Conservation (phyloP, 2,888 invertebrate genomes). For the Tipula lateralis region DNA sequence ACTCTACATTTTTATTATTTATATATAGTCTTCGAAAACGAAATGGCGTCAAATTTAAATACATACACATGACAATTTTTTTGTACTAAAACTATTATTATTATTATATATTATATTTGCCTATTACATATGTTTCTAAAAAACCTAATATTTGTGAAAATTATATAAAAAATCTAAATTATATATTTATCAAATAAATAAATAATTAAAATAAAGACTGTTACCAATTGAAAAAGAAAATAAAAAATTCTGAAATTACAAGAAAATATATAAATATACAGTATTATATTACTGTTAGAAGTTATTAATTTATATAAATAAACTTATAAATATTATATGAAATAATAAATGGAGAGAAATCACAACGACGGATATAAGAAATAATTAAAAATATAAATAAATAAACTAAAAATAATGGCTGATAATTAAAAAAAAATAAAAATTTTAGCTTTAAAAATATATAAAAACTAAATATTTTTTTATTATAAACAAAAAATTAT, state of each 20-base stretch:
- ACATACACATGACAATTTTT: neutral
- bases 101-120: neutral
- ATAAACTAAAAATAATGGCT: neutral
- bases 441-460: neutral
- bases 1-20: neutral
- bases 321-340: neutral
- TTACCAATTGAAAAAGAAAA: neutral
- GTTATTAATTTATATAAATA: neutral
- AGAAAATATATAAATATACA: neutral
- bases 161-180: neutral
- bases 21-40: neutral
- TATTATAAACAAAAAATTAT: neutral
- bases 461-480: neutral
- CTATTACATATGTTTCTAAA: neutral
- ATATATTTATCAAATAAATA: neutral
- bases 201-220: neutral
- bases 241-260: neutral
- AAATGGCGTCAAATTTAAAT: neutral
- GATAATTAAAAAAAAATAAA: neutral
- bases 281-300: neutral
- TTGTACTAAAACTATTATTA: neutral
- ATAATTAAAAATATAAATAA: neutral
- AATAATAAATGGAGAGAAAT: neutral
- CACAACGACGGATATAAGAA: neutral
- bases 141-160: neutral